Evolutionary conservation across 2,113 vertebrate genomes (phyloP).

Genomic region (Sinocyclocheilus grahami): DNA sequence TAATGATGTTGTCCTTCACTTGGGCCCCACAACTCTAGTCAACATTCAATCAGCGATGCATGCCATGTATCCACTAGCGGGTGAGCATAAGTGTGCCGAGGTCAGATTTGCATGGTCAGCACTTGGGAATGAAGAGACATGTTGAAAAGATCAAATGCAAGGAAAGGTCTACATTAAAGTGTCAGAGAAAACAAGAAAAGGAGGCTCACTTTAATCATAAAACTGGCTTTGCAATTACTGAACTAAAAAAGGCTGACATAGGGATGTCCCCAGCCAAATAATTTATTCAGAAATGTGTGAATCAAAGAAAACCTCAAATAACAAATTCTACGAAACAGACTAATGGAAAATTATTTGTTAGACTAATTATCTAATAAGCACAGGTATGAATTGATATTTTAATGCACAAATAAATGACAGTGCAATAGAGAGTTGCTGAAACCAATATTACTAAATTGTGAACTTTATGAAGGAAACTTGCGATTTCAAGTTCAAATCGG

Average conservation of each 20-base stretch:
- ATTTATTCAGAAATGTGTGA: not conserved
- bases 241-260: not conserved
- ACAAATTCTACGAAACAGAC: not conserved
- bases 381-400: not conserved
- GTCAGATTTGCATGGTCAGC: not conserved
- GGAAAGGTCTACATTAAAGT: not conserved
- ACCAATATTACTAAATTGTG: not conserved
- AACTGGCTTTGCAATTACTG: not conserved
- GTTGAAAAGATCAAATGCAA: conserved; percentile 21
- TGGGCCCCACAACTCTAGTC: conserved; percentile 46
- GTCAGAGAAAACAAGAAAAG: not conserved
- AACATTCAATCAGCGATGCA: conserved; percentile 61
- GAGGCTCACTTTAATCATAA: not conserved
- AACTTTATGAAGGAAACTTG: not conserved
- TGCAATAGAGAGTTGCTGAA: not conserved
- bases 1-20: conserved; percentile 75
- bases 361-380: not conserved
- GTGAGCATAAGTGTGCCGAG: not conserved
- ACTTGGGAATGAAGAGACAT: not conserved
- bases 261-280: not conserved
- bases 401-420: not conserved
- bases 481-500: not conserved
- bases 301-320: not conserved
- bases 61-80: conserved; percentile 33
- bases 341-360: not conserved